Evolutionary conservation across 2,888 invertebrate genomes (phyloP), one percentile per base, ranked within the genome.

Genomic region (Euplexia lucipara): DNA sequence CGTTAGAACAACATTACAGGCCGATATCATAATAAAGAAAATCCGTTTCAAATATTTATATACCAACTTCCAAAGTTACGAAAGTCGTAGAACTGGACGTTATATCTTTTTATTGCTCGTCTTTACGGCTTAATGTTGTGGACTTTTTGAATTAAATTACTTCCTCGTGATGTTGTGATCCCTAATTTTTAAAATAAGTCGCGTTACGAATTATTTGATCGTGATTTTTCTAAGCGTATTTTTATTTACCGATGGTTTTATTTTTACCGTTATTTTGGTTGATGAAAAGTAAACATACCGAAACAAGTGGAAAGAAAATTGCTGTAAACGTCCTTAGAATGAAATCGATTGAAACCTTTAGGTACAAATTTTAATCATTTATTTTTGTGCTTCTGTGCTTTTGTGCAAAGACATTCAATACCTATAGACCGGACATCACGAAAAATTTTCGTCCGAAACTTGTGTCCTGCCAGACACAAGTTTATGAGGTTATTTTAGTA

Each of bases 61-160:
- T 41, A 37, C 32, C 1, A 62, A 71, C 53, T 66, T 78, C 57
- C 35, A 9, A 51, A 57, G 57, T 51, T 57, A 7, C 35, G 16
- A 68, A 66, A 49, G 32, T 76, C 61, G 56, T 62, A 52, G 42
- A 72, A 72, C 56, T 59, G 63, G 61, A 69, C 60, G 22, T 48
- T 62, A 66, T 72, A 59, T 59, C 56, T 61, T 68, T 79, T 79
- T 78, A 78, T 78, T 66, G 49, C 66, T 18, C 30, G 59, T 54
- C 61, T 79, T 79, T 62, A 68, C 47, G 58, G 61, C 74, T 68
- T 74, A 77, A 68, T 72, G 70, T 53, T 49, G 62, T 52, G 37
- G 63, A 72, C 56, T 72, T 76, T 73, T 77, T 66, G 59, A 76
- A 77, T 80, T 73, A 59, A 77, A 80, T 77, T 80, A 68, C 59